Percentiles rank a stretch among this genome's conserved stretches.
phyloP scores from a whole-genome alignment of 2,888 invertebrate species.

The Melanostoma scalare region DNA sequence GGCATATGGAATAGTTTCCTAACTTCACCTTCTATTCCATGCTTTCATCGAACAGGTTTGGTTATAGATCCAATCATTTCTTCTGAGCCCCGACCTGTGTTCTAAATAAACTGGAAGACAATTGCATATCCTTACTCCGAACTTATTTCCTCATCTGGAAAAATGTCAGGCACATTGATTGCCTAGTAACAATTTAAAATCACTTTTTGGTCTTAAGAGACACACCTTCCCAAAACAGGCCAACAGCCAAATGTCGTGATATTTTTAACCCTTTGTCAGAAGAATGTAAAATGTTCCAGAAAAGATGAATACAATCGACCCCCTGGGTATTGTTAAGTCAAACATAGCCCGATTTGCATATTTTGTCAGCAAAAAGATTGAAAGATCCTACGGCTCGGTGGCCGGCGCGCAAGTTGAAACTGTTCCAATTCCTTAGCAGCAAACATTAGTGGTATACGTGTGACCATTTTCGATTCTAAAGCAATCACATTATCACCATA shows the following conservation, averaged over 20 bases:
- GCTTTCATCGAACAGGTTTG: no score
- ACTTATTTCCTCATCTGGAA: no score
- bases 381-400: not conserved
- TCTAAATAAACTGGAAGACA: no score
- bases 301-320: conserved; percentile 39
- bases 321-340: conserved; percentile 43
- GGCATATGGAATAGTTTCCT: no score
- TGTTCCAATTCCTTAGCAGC: conserved; percentile 56
- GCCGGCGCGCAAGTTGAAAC: not conserved
- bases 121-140: no score
- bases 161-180: no score
- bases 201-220: not conserved
- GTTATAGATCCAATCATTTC: no score
- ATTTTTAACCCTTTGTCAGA: conserved; percentile 15
- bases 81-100: no score
- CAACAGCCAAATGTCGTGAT: conserved; percentile 7
- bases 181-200: not conserved
- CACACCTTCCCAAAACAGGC: conserved; percentile 3
- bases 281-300: not conserved
- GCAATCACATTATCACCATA: conserved; percentile 72
- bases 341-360: conserved; percentile 50
- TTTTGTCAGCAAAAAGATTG: conserved; percentile 17
- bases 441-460: conserved; percentile 55
- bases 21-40: no score
- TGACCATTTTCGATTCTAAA: conserved; percentile 62